These are phyloP conservation scores for Coboldia fuscipes DNA, from an alignment of 1,140 invertebrate genomes.

Conservation along the genomic window DNA sequence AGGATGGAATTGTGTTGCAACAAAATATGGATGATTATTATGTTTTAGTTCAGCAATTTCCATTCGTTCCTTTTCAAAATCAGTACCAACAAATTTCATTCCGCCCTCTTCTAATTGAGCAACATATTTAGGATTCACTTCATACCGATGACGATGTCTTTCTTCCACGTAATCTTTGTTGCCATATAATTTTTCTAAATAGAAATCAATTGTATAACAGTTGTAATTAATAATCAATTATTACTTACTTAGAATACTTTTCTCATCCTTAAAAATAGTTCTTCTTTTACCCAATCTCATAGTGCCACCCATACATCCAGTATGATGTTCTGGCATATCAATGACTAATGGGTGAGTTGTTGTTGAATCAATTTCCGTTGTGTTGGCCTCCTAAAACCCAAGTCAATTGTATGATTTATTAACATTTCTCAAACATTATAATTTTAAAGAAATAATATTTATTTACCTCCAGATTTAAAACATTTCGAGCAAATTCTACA, in stretches of 20 bases:
- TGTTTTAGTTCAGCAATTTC: constrained; percentile 56
- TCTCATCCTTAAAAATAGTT: constrained; percentile 49
- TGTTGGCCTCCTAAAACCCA: constrained; percentile 44
- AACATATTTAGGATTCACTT: constrained; percentile 85
- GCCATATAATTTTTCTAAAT: constrained; percentile 58
- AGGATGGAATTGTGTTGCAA: constrained; percentile 93
- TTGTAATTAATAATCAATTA: constrained; percentile 3
- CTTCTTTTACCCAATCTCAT: constrained; percentile 89
- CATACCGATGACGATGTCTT: constrained; percentile 89
- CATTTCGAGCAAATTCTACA: constrained; percentile 90
- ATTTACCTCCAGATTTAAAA: constrained; percentile 34
- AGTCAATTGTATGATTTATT: neutral
- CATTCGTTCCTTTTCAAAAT: constrained; percentile 54
- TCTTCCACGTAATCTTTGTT: constrained; percentile 72
- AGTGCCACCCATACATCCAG: constrained; percentile 84
- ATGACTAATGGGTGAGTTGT: constrained; percentile 68
- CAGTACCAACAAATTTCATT: constrained; percentile 76
- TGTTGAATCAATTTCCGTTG: constrained; percentile 62
- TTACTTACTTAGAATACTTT: constrained; percentile 48
- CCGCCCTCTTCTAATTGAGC: constrained; percentile 56
- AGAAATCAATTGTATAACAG: constrained; percentile 5
- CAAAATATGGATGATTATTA: constrained; percentile 74
- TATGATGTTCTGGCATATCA: constrained; percentile 97
- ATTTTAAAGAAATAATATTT: too few relatives aligned
- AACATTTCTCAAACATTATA: too few relatives aligned